A percentile compares a stretch with the other conserved stretches of the same genome.
Conservation (phyloP, 2,888 invertebrate species). For the Perithous albicinctus region DNA sequence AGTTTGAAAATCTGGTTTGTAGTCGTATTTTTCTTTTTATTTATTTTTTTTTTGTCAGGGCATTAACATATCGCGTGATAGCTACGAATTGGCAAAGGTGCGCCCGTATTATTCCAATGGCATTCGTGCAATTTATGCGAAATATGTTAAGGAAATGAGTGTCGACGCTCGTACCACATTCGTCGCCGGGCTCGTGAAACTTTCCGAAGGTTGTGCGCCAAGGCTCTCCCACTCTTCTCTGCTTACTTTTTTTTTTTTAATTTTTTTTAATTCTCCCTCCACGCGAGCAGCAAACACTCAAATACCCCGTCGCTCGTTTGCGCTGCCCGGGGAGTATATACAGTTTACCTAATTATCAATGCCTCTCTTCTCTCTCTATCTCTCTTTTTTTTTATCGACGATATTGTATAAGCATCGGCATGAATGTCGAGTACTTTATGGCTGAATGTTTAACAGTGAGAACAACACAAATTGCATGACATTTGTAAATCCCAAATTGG, state of each 20-base stretch:
- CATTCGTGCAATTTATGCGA: neutral
- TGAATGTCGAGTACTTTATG: neutral
- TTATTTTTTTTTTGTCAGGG: neutral
- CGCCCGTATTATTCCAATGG: constrained; percentile 3
- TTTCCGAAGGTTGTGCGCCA: constrained; percentile 26
- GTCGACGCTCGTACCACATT: constrained; percentile 5
- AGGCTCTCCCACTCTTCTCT: no score
- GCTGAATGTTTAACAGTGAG: no score
- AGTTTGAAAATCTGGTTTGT: neutral
- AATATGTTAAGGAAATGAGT: constrained; percentile 21
- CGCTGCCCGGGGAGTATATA: neutral
- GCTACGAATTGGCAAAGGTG: neutral
- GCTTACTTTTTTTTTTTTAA: neutral
- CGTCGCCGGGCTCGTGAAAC: constrained; percentile 26
- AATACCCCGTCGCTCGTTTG: neutral
- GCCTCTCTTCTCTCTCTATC: neutral
- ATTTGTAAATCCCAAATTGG: no score
- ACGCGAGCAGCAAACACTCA: neutral
- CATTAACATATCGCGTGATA: constrained; percentile 22
- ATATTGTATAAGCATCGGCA: neutral
- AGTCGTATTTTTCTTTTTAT: no score
- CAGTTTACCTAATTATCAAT: neutral
- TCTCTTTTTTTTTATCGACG: neutral
- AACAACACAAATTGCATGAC: no score
- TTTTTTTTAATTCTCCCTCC: neutral